phyloP scores from a whole-genome alignment of 2,888 invertebrate genomes.

The Phymatocera aterrima region DNA sequence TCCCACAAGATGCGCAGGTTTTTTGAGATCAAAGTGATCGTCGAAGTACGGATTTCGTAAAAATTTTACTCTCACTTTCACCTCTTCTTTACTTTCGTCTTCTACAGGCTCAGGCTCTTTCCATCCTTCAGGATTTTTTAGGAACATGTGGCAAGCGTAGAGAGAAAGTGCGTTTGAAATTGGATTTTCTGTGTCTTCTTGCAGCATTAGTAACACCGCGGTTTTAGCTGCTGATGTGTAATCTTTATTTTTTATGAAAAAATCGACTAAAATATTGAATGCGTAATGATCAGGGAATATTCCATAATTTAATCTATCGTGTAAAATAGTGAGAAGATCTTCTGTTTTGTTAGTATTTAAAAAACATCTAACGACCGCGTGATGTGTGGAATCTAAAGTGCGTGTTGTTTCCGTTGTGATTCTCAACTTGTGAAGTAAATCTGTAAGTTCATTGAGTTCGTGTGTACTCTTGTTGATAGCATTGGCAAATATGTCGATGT shows the following conservation, averaged over 20 bases:
- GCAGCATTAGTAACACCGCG: slow-evolving; percentile 89
- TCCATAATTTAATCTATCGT: slow-evolving; percentile 91
- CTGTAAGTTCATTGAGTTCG: slow-evolving; percentile 82
- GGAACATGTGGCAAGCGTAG: slow-evolving; percentile 85
- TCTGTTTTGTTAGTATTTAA: slow-evolving; percentile 75
- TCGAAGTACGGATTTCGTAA: slow-evolving; percentile 90
- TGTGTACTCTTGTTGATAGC: slow-evolving; percentile 77
- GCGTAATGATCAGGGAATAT: slow-evolving; percentile 91
- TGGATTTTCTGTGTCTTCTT: slow-evolving; percentile 89
- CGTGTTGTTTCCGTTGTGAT: slow-evolving; percentile 83
- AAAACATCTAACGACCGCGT: slow-evolving; percentile 85
- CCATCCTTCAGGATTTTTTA: slow-evolving; percentile 77
- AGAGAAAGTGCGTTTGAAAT: slow-evolving; percentile 83
- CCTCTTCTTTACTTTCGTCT: slow-evolving; percentile 77
- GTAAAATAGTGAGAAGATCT: slow-evolving; percentile 83
- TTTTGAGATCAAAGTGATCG: slow-evolving; percentile 91
- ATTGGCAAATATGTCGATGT: slow-evolving; percentile 90
- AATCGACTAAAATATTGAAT: slow-evolving; percentile 88
- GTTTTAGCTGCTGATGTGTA: slow-evolving; percentile 85
- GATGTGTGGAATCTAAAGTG: slow-evolving; percentile 87
- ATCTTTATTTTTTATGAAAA: slow-evolving; percentile 83
- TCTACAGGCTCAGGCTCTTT: slow-evolving; percentile 71
- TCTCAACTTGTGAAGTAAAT: slow-evolving; percentile 84
- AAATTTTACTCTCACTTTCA: slow-evolving; percentile 86
- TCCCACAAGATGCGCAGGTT: slow-evolving; percentile 84